These are phyloP conservation scores for Dolomedes plantarius DNA, from an alignment of 2,888 invertebrate species.

Conservation along the genomic window DNA sequence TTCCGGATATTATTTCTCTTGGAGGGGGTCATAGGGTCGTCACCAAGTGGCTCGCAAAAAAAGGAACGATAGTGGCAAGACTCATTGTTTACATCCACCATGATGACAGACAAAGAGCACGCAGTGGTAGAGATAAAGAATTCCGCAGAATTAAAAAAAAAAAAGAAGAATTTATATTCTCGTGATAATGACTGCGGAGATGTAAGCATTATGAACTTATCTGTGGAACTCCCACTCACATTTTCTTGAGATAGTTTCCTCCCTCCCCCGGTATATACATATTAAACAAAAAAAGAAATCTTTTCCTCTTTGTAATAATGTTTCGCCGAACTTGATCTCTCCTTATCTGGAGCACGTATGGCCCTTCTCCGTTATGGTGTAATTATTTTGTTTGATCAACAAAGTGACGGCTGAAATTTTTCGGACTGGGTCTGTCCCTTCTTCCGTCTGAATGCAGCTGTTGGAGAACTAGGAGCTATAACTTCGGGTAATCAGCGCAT, in stretches of 20 bases:
- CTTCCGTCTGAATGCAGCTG: too few species aligned
- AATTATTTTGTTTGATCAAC: slow-evolving; percentile 23
- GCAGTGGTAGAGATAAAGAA: slow-evolving; percentile 63
- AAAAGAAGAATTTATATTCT: slow-evolving; percentile 49
- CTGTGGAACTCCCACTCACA: slow-evolving; percentile 50
- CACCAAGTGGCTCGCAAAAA: slow-evolving; percentile 41
- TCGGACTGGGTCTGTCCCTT: too few species aligned
- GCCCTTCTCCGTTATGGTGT: slow-evolving; percentile 10
- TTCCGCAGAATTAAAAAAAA: slow-evolving; percentile 13
- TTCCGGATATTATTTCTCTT: slow-evolving; percentile 57
- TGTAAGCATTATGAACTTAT: slow-evolving; percentile 63
- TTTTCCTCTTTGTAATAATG: background rate
- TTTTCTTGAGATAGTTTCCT: slow-evolving; percentile 15
- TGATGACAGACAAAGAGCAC: slow-evolving; percentile 67
- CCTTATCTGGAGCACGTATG: background rate
- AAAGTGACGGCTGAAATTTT: background rate
- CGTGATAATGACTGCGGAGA: slow-evolving; percentile 59
- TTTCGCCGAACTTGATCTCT: slow-evolving; percentile 14
- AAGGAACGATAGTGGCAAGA: slow-evolving; percentile 30
- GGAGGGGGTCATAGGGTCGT: slow-evolving; percentile 45
- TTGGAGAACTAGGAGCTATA: too few species aligned
- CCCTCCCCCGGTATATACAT: background rate
- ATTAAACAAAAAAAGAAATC: too few species aligned
- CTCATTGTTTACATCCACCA: slow-evolving; percentile 61
- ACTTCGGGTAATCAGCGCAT: too few species aligned